Evolutionary conservation across 2,797 vertebrate species (phyloP).

Genomic region (Propithecus perrieri): DNA sequence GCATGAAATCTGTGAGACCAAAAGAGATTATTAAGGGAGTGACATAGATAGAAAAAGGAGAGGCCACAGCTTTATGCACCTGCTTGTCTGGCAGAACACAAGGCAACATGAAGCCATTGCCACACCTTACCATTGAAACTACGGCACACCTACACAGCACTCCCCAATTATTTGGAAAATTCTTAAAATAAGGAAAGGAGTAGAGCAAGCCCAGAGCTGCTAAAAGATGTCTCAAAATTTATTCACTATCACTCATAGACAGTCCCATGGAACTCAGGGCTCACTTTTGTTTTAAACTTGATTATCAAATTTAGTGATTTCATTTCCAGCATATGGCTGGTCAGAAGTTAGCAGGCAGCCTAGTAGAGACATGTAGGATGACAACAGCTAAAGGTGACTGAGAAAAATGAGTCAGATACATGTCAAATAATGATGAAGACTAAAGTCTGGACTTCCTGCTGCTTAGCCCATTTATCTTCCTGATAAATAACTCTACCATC

Average conservation of each 20-base stretch:
- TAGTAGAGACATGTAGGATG: background rate
- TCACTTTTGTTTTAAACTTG: background rate
- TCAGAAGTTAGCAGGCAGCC: background rate
- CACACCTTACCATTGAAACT: background rate
- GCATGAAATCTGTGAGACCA: background rate
- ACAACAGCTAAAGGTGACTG: background rate
- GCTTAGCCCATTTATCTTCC: background rate
- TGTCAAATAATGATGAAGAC: background rate
- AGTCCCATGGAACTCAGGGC: background rate
- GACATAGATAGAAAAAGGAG: background rate
- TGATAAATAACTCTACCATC: background rate
- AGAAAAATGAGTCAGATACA: background rate
- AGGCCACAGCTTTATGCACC: fast-evolving
- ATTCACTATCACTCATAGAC: background rate
- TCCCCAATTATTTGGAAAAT: background rate
- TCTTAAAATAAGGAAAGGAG: background rate
- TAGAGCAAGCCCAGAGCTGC: background rate
- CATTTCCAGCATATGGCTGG: background rate
- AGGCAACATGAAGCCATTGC: background rate
- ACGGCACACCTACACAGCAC: background rate
- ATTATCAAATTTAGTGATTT: background rate
- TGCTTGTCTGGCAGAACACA: background rate
- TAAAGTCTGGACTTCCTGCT: background rate
- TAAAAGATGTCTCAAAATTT: background rate
- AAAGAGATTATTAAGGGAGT: background rate